phyloP scores from a whole-genome alignment of 2,113 vertebrate genomes.

The Dasyornis broadbenti region DNA sequence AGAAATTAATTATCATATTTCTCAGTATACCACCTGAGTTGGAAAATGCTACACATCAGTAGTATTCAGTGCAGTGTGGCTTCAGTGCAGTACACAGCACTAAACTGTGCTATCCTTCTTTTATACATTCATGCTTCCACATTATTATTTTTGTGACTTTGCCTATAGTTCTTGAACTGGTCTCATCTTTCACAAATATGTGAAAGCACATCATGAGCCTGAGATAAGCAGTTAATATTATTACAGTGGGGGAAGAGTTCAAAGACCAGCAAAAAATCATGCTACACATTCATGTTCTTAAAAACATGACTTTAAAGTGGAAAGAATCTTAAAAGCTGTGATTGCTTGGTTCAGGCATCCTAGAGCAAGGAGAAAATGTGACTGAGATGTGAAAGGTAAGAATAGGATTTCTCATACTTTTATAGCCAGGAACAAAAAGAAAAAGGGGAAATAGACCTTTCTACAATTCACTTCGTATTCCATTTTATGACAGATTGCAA shows the following conservation, averaged over 20 bases:
- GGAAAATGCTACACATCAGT: not conserved
- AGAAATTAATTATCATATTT: not conserved
- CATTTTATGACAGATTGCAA: slow-evolving; percentile 16
- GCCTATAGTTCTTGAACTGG: not conserved
- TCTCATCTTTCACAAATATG: not conserved
- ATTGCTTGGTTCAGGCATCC: not conserved
- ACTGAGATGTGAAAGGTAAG: not conserved
- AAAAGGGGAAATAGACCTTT: not conserved
- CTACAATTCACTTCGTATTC: not conserved
- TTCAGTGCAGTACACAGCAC: not conserved
- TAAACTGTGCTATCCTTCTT: not conserved
- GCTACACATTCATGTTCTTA: not conserved
- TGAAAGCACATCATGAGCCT: not conserved
- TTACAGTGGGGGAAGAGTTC: not conserved
- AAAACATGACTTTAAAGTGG: slow-evolving; percentile 3
- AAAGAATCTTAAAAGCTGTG: not conserved
- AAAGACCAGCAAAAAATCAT: slow-evolving; percentile 28
- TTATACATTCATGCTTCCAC: not conserved
- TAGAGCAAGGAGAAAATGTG: not conserved
- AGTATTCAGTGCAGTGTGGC: not conserved
- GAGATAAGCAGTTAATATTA: slow-evolving; percentile 1
- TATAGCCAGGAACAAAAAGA: not conserved
- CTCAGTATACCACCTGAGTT: not conserved
- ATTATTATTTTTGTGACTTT: not conserved
- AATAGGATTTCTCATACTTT: not conserved